These are phyloP conservation scores for Entomobrya multifasciata DNA, from an alignment of 2,888 invertebrate species.

Conservation along the genomic window DNA sequence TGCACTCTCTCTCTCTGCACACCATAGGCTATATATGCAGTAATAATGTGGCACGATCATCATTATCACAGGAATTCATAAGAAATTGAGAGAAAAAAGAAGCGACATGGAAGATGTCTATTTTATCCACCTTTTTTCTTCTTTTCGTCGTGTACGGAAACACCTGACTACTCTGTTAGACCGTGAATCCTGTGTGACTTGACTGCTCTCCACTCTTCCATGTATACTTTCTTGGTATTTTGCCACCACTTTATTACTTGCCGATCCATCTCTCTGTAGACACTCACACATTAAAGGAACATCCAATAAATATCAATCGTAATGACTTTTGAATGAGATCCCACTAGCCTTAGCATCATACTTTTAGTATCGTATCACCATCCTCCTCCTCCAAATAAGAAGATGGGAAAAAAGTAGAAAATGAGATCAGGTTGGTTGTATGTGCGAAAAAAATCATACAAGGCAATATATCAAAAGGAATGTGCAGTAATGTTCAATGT, in stretches of 20 bases:
- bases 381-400: no score
- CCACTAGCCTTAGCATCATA: conserved; percentile 32
- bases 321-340: conserved; percentile 72
- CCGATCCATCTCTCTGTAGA: conserved; percentile 39
- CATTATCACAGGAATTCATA: conserved; percentile 23
- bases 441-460: conserved; percentile 19
- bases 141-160: conserved; percentile 54
- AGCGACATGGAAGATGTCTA: conserved; percentile 9
- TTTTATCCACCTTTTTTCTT: conserved; percentile 33
- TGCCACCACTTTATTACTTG: conserved; percentile 40
- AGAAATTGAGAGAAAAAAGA: conserved; percentile 37
- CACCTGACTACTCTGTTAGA: conserved; percentile 70
- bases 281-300: conserved; percentile 23
- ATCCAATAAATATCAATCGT: conserved; percentile 69
- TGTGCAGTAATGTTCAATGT: neutral
- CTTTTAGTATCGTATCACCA: no score
- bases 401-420: neutral
- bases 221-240: conserved; percentile 43
- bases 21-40: neutral
- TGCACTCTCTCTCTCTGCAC: conserved; percentile 2
- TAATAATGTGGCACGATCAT: neutral
- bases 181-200: conserved; percentile 60
- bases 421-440: neutral
- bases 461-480: conserved; percentile 7
- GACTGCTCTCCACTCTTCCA: conserved; percentile 3